Conservation (phyloP, 1,140 invertebrate species). For the Zaprionus capensis region DNA sequence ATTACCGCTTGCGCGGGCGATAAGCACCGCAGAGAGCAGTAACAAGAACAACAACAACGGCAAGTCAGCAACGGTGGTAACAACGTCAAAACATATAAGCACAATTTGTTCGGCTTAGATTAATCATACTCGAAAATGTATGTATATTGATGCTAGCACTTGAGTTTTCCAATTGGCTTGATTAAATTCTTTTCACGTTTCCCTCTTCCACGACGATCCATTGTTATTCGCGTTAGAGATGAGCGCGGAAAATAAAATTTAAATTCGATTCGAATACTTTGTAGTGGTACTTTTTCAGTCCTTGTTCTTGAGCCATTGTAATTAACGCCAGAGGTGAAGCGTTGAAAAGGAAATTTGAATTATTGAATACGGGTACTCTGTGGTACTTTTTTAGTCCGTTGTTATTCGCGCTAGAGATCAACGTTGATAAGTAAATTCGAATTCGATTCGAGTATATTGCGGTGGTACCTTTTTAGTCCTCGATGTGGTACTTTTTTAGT, state of each 20-base stretch:
- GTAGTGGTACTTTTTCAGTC: neutral
- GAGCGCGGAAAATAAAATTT: neutral
- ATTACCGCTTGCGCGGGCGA: slow-evolving; percentile 56
- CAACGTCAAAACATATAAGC: slow-evolving; percentile 3
- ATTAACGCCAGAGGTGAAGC: neutral
- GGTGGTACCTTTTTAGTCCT: too few species aligned
- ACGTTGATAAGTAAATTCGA: neutral
- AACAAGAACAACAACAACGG: neutral
- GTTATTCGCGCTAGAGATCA: neutral
- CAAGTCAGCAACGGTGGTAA: neutral
- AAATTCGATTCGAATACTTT: neutral
- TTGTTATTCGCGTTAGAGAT: neutral
- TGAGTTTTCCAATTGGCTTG: slow-evolving; percentile 24
- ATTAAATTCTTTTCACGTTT: slow-evolving; percentile 27
- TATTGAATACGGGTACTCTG: neutral
- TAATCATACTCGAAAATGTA: slow-evolving; percentile 46
- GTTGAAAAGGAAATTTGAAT: neutral
- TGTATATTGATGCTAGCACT: slow-evolving; percentile 27
- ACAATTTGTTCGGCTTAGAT: slow-evolving; percentile 26
- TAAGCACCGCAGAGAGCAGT: slow-evolving; percentile 36
- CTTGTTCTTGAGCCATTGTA: neutral
- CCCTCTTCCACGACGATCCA: neutral
- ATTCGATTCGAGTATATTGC: neutral
- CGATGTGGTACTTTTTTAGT: too few species aligned
- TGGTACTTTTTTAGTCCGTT: neutral